Evolutionary conservation across 2,113 vertebrate species (phyloP), one percentile per base, ranked within the genome.

Genomic region (Limnothrissa miodon): DNA sequence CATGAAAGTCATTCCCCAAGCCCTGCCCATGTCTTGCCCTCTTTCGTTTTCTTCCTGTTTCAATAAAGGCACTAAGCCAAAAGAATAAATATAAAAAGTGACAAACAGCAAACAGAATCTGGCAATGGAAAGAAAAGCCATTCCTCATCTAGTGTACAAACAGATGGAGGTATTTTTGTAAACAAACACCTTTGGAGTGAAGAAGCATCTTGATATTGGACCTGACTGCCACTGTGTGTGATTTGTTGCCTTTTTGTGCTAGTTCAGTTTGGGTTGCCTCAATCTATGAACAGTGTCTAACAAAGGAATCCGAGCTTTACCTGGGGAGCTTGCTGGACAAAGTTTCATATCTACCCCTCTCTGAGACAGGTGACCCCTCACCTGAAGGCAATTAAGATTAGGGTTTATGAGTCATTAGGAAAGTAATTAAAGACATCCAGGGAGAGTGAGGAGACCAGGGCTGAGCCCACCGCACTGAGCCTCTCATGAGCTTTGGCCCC

Each of bases 401-500:
- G 84, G 80, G 82, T 89, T 84, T 80, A 91, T 85, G 88, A 88
- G 86, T 93, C 90, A 92, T 92, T 92, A 92, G 81, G 84, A 84
- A 86, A 86, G 88, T 90, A 91, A 93, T 93, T 90, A 92, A n/a
- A 81, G 45, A 62, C 70, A 21, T 15, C 36, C 66, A 74, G 66
- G 33, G 88, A 85, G 45, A 51, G 87, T 78, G 86, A 46, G 59
- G 62, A 10, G 81, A 82, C 4, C 66, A 1, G 9, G 13, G 29
- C 66, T 80, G 7, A 84, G 85, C 87, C 87, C 85, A 80, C 9
- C 86, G 83, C 78, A 82, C 86, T 87, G 82, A 74, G 66, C 66
- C 19, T 17, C 66, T 74, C 66, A 15, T 74, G 66, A 33, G 66
- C 66, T 39, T 74, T 74, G 33, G 66, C 9, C 25, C 36, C 10